Base-by-base conservation (phyloP, 2,797 vertebrate species). In the Tiaroga cobitis region DNA sequence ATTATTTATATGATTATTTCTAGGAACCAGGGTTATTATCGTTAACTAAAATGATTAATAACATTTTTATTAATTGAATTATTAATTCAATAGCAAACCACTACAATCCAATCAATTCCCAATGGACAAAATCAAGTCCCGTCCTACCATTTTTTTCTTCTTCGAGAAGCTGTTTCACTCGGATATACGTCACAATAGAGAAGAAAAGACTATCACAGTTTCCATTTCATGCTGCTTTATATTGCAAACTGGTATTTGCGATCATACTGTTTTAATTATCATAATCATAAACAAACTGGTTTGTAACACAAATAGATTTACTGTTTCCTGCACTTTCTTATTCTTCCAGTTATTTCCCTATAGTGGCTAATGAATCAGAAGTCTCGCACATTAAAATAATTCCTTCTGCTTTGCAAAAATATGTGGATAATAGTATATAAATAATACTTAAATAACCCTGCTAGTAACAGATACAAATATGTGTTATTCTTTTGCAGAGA, bases 401-500 rank as follows among this genome's bases (percentile, higher is more conserved):
- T 59, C 2, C 21, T n/a, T 11, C 56, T 24, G 9, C 56, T n/a
- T 59, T n/a, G 4, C 9, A 59, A 24, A 56, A 56, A 24, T 24
- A 56, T 5, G 56, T 59, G 56, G 4, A 2, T n/a, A 13, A 5
- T n/a, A n/a, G 24, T n/a, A 59, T n/a, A n/a, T 13, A 13, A n/a
- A 11, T 59, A 59, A 59, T 32, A 32, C 13, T 32, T 18, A 65
- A 32, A 69, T 39, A 21, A 39, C 4, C 8, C 34, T 69, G 26
- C 5, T 32, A 21, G 72, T 9, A 51, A 32, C 18, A 24, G 19
- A 54, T 2, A 51, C 0, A 16, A 51, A 51, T 49, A 24, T 46
- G 65, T 79, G 4, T 26, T 80, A 32, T 85, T 10, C 72, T 74
- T 85, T 81, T 90, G 63, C 86, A 99, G 98, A 99, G 91, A 99